Conservation (phyloP, 2,113 vertebrate species). For the Lagenorhynchus albirostris region DNA sequence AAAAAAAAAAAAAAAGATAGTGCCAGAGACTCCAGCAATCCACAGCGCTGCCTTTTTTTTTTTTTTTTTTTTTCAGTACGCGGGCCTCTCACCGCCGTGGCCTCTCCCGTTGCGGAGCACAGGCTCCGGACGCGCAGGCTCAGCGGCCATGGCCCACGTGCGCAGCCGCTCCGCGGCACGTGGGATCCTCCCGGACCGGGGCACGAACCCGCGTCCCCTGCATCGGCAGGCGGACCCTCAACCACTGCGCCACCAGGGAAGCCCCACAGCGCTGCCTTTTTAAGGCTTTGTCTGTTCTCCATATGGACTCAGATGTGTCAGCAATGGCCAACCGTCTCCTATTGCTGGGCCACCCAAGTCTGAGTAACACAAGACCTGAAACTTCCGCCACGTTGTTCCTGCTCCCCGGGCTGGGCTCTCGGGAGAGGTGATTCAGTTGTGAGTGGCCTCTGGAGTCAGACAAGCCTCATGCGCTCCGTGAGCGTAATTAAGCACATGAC, state of each 20-base stretch:
- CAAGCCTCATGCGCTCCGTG: not conserved
- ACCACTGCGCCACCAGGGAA: too few species aligned
- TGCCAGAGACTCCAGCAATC: not conserved
- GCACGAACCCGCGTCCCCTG: too few species aligned
- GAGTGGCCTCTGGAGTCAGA: not conserved
- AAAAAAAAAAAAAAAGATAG: not conserved
- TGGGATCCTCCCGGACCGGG: too few species aligned
- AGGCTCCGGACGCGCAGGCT: too few species aligned
- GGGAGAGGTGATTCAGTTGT: not conserved
- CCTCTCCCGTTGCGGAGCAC: too few species aligned
- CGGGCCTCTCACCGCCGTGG: too few species aligned
- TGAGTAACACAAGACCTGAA: not conserved
- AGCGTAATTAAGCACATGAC: not conserved
- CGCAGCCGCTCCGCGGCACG: too few species aligned
- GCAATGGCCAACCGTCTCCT: not conserved
- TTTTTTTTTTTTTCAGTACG: too few species aligned
- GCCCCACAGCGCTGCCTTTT: too few species aligned
- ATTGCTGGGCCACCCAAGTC: not conserved
- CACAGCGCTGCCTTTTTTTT: not conserved
- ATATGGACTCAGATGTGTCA: not conserved
- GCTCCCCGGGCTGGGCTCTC: rapidly evolving
- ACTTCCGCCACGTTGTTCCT: not conserved
- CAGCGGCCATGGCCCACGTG: too few species aligned
- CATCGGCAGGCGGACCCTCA: too few species aligned
- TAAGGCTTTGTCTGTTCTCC: not conserved